Evolutionary conservation across 2,113 vertebrate species (phyloP), one percentile per base, ranked within the genome.

Genomic region (Chitala chitala): DNA sequence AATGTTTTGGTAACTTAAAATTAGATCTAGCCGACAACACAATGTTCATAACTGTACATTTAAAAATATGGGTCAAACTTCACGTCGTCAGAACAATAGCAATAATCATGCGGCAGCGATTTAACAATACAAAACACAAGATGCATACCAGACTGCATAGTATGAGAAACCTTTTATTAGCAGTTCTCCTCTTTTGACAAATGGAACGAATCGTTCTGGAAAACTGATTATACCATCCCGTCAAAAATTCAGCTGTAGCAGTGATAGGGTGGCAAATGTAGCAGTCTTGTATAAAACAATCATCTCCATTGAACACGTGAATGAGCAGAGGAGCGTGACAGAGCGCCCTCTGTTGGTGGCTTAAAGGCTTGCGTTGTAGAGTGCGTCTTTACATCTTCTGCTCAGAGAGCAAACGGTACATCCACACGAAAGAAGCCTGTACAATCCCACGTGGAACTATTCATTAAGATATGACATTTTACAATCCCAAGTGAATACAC

Each of bases 171-270:
- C 31, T 54, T 94, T 93, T 93, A 93, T 94, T 93, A 90, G 90
- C 89, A 86, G 90, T 92, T 94, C 91, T 93, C 92, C 91, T 92
- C 90, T 90, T 91, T 87, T 89, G 89, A 92, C 89, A 92, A 90
- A 87, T 89, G 90, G 91, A 93, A 92, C 90, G 89, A 89, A 90
- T 88, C 88, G 84, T 81, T 84, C n/a, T 82, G 79, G 80, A 75
- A 84, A 86, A 66, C 78, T 89, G 80, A 84, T 88, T 90, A 92
- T 86, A 92, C 88, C 86, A 63, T 82, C 79, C 82, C 90, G 86
- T 86, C 83, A 65, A 86, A 74, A 86, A 86, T 87, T 87, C 82
- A 83, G 80, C 86, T 79, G 83, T 83, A 85, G 77, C 73, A 78
- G 84, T 81, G 80, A 86, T 72, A 2, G 80, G 84, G 79, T 75